These are phyloP conservation scores for Geotria australis DNA, from an alignment of 2,797 vertebrate species.

Conservation along the genomic window DNA sequence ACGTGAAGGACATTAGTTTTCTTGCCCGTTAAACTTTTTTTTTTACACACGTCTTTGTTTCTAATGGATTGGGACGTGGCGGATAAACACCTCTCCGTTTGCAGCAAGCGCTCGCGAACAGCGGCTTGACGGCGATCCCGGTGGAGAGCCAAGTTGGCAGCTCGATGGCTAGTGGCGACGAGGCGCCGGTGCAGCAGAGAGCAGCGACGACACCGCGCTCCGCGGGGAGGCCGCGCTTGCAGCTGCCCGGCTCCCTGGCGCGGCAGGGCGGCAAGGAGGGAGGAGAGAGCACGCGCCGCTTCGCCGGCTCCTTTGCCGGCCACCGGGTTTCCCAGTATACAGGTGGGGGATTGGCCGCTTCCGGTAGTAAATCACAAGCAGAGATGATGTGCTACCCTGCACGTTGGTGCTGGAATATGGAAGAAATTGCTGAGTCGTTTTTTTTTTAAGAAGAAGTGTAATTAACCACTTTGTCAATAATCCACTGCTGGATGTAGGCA, in stretches of 20 bases:
- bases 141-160: conserved; percentile 14
- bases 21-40: too few relatives aligned
- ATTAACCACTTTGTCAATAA: too few relatives aligned
- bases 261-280: not conserved
- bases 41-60: too few relatives aligned
- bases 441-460: too few relatives aligned
- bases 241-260: not conserved
- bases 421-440: too few relatives aligned
- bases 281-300: not conserved
- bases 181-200: not conserved
- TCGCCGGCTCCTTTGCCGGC: not conserved
- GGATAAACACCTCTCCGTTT: conserved; percentile 1
- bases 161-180: not conserved
- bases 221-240: not conserved
- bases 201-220: not conserved
- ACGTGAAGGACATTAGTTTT: too few relatives aligned
- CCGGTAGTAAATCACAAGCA: too few relatives aligned
- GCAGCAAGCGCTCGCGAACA: conserved; percentile 98
- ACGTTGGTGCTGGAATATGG: too few relatives aligned
- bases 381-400: too few relatives aligned
- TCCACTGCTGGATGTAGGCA: too few relatives aligned
- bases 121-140: conserved; percentile 60
- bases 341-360: not conserved
- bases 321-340: not conserved
- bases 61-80: too few relatives aligned